Base-by-base conservation (phyloP, 2,797 vertebrate genomes). In the Nothura maculosa region DNA sequence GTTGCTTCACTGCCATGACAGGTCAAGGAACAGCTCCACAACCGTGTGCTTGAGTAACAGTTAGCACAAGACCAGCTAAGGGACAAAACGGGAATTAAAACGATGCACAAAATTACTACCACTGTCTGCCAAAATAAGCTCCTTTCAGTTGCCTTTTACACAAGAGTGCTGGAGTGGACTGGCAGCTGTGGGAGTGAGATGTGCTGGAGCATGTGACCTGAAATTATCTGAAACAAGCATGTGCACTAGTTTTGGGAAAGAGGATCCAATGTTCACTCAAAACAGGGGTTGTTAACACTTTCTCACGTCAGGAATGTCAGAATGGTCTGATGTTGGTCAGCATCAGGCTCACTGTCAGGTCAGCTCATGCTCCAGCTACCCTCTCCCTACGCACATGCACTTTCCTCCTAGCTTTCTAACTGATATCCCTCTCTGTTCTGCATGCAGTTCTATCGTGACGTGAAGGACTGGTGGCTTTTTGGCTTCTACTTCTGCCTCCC, bases 401-500 rank as follows among this genome's bases (percentile, higher is more conserved):
- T 4, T 5, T 4, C 11, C 6, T n/a, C 6, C 52, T 21, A 15
- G 8, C 3, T 55, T 66, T 9, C 43, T 86, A 68, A 54, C 18
- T 77, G 30, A 55, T 10, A 30, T 55, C 18, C 30, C n/a, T 52
- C 52, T 89, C 21, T 73, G 45, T 85, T 45, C 77, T 34, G 8
- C 87, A 8, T 0, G 2, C 97, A 99, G 99, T 98, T 98, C 95
- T 99, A 99, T 92, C 97, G 97, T 52, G 96, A 98, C 1, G 97
- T 97, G 61, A 99, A 99, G 90, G 98, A 99, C 92, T 99, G 98
- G 98, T 99, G 99, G 99, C 97, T 99, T 24, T 99, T 99, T 6
- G 98, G 98, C 55, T 99, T 99, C 96, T 99, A 99, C 74, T 99
- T 99, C 97, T 99, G 98, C 97, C 96, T 99, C 63, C 99, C 99